Conservation (phyloP, 2,113 vertebrate species). For the Paradoxurus hermaphroditus region DNA sequence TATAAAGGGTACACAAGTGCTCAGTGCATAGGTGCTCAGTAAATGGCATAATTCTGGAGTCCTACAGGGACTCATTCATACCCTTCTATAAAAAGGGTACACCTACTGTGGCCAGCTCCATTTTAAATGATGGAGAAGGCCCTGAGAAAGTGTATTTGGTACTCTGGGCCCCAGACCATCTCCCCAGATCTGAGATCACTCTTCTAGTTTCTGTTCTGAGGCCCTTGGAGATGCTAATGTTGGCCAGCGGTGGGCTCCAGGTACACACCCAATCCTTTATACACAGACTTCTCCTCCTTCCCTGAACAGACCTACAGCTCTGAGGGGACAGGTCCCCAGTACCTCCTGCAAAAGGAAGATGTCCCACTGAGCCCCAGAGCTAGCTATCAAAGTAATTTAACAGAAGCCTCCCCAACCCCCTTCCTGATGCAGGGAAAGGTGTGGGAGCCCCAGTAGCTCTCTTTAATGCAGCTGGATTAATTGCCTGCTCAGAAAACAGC, state of each 20-base stretch:
- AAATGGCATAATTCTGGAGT: not conserved
- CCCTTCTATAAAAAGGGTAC: not conserved
- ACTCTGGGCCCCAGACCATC: not conserved
- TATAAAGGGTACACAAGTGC: not conserved
- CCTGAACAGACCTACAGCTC: not conserved
- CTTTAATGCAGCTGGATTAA: conserved; percentile 74
- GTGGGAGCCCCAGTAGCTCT: conserved; percentile 9
- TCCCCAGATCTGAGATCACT: not conserved
- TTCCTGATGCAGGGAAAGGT: conserved; percentile 18
- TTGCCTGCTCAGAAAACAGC: conserved; percentile 74
- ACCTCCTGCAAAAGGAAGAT: not conserved
- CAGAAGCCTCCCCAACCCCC: conserved; percentile 15
- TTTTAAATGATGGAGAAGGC: not conserved
- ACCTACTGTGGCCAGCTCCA: too few species aligned
- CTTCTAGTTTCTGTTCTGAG: not conserved
- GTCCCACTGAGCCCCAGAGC: not conserved
- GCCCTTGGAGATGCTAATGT: not conserved
- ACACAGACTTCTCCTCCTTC: not conserved
- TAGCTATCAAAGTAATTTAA: not conserved
- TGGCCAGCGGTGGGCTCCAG: not conserved
- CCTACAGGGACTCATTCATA: not conserved
- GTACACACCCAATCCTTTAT: not conserved
- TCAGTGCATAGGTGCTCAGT: not conserved
- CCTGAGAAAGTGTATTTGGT: not conserved
- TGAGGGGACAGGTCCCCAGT: not conserved